Evolutionary conservation across 2,113 vertebrate species (phyloP).

Genomic region (Isurus oxyrinchus): DNA sequence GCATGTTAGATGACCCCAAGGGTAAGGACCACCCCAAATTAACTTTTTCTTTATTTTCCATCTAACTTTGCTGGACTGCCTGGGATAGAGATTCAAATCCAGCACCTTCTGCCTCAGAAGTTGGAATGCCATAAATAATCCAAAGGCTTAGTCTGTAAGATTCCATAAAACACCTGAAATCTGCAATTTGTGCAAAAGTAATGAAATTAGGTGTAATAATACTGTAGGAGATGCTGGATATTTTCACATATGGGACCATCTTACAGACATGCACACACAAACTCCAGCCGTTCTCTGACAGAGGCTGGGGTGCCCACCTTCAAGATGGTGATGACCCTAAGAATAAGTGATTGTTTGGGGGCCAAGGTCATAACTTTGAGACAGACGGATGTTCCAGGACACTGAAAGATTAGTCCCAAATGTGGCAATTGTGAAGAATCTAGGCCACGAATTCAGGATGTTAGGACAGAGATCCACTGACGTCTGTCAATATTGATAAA

Average conservation of each 20-base stretch:
- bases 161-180: background rate
- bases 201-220: background rate
- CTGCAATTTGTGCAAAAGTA: background rate
- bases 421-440: background rate
- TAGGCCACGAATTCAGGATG: too few relatives aligned
- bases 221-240: too few relatives aligned
- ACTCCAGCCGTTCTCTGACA: too few relatives aligned
- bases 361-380: background rate
- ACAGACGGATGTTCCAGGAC: too few relatives aligned
- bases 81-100: background rate
- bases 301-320: background rate
- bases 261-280: too few relatives aligned
- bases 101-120: background rate
- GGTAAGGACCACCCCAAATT: background rate
- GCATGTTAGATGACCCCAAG: background rate
- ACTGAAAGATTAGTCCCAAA: background rate
- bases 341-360: background rate
- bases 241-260: too few relatives aligned
- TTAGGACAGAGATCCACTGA: too few relatives aligned
- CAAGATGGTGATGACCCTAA: background rate
- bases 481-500: too few relatives aligned
- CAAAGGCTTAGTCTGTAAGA: background rate
- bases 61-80: background rate
- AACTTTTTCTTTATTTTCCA: background rate
- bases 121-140: too few relatives aligned